phyloP scores from a whole-genome alignment of 2,888 invertebrate genomes.

The Zygogramma bicolorata region DNA sequence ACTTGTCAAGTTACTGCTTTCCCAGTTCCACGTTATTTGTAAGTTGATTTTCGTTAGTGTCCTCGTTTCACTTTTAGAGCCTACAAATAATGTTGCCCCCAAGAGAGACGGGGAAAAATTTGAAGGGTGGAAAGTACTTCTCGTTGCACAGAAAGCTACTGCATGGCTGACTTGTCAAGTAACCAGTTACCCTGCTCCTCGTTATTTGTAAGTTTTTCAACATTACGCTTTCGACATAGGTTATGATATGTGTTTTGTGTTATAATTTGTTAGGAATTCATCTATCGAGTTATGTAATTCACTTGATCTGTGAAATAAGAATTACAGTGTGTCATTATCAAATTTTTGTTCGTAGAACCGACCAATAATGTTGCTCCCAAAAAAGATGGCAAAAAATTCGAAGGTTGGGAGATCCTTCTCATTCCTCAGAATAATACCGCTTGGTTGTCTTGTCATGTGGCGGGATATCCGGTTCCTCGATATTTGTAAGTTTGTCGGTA shows the following conservation, averaged over 20 bases:
- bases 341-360: conserved; percentile 64
- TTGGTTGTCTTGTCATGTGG: conserved; percentile 75
- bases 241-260: no score
- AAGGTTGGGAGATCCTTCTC: conserved; percentile 73
- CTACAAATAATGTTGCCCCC: conserved; percentile 75
- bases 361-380: conserved; percentile 76
- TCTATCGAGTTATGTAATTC: conserved; percentile 43
- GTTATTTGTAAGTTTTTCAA: conserved; percentile 65
- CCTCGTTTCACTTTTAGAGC: conserved; percentile 58
- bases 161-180: conserved; percentile 76
- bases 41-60: conserved; percentile 49
- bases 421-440: conserved; percentile 69
- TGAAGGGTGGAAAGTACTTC: conserved; percentile 72
- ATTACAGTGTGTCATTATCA: background rate
- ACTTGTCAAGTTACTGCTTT: conserved; percentile 72
- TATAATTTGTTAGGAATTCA: conserved; percentile 73
- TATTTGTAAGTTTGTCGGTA: conserved; percentile 53
- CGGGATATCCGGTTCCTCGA: conserved; percentile 70
- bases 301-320: background rate
- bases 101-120: conserved; percentile 72
- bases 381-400: conserved; percentile 71
- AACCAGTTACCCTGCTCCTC: conserved; percentile 69
- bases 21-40: conserved; percentile 70
- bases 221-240: background rate
- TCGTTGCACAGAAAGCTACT: conserved; percentile 68